phyloP scores from a whole-genome alignment of 2,113 vertebrate species.

The Ophiodon elongatus region DNA sequence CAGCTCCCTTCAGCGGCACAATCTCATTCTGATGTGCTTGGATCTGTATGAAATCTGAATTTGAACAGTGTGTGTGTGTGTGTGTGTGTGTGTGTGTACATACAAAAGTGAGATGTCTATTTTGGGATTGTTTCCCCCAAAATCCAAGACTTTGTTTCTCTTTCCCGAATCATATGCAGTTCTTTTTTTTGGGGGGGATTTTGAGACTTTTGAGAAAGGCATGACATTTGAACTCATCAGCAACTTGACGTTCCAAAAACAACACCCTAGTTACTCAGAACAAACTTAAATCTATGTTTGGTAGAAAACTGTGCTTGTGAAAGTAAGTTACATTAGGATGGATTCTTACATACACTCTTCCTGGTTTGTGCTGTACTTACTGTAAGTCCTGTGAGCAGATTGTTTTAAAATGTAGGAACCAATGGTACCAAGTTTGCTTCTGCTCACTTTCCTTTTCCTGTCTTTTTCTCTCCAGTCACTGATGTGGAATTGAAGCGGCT shows the following conservation, averaged over 20 bases:
- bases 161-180: too few species aligned
- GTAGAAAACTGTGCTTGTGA: not conserved
- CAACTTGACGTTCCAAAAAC: not conserved
- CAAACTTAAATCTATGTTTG: not conserved
- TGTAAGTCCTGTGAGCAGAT: not conserved
- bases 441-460: not conserved
- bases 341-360: not conserved
- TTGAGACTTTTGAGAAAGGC: not conserved
- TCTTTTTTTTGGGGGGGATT: not conserved
- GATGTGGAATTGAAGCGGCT: slow-evolving; percentile 97
- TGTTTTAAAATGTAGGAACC: not conserved
- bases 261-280: not conserved
- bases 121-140: too few species aligned
- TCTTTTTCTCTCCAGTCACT: slow-evolving; percentile 86
- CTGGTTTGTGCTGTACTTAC: not conserved
- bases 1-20: not conserved
- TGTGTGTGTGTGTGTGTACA: too few species aligned
- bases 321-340: not conserved
- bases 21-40: not conserved
- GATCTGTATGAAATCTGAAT: not conserved
- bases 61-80: not conserved
- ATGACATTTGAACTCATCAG: not conserved
- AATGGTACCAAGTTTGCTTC: not conserved
- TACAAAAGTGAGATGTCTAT: too few species aligned
- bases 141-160: too few species aligned